These are phyloP conservation scores for Crocodylus rhombifer DNA, from an alignment of 2,797 vertebrate species.

Conservation along the genomic window DNA sequence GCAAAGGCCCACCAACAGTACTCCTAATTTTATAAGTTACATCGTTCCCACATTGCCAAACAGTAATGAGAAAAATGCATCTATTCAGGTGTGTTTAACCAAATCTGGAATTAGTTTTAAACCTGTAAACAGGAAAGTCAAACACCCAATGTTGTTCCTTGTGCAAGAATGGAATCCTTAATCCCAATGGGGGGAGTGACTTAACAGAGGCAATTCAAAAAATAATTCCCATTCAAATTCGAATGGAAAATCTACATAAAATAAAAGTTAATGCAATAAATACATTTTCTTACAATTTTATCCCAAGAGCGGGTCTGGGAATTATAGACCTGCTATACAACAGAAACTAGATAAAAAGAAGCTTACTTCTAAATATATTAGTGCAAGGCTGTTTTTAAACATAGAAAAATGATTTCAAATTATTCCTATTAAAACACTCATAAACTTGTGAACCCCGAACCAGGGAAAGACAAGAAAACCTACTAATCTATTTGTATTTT, in stretches of 20 bases:
- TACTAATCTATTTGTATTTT: too few relatives aligned
- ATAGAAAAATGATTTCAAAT: neutral
- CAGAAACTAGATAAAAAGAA: neutral
- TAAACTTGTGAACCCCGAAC: neutral
- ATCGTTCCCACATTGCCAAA: rapidly evolving
- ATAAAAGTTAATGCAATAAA: neutral
- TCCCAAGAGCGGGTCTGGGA: neutral
- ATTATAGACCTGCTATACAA: neutral
- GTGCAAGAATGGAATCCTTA: neutral
- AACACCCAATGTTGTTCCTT: neutral
- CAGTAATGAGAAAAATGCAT: rapidly evolving
- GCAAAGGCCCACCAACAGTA: rapidly evolving
- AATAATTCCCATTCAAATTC: neutral
- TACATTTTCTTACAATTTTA: neutral
- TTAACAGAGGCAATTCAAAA: neutral
- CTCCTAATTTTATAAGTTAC: rapidly evolving
- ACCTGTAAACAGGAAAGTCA: rapidly evolving
- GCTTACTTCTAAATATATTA: neutral
- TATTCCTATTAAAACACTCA: neutral
- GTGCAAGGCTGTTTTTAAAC: neutral
- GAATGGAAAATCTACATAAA: neutral
- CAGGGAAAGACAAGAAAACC: neutral
- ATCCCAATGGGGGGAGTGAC: neutral
- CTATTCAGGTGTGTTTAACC: rapidly evolving
- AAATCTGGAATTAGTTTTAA: neutral